These are phyloP conservation scores for Platygyra sinensis DNA, from an alignment of 64 coral and sea anemone genomes.

Conservation along the genomic window DNA sequence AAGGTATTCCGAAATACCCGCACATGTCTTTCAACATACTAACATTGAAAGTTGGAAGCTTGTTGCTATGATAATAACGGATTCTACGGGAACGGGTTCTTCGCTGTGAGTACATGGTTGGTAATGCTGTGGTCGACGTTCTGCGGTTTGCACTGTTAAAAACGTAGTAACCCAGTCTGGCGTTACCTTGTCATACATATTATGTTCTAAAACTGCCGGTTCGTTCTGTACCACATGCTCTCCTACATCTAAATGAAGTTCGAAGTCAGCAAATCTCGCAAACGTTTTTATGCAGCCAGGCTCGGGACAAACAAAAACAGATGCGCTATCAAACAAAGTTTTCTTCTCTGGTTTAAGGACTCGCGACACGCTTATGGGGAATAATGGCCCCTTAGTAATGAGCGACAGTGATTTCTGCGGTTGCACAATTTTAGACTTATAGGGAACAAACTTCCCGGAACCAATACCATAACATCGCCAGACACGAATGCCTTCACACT, in stretches of 20 bases:
- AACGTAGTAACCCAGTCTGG: conserved; percentile 54
- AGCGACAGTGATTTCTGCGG: conserved; percentile 49
- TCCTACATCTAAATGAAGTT: too few relatives aligned
- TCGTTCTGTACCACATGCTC: too few relatives aligned
- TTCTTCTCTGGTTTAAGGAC: too few relatives aligned
- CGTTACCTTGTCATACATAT: conserved; percentile 52
- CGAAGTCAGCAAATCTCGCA: too few relatives aligned
- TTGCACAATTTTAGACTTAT: conserved; percentile 26
- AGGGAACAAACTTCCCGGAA: conserved; percentile 61
- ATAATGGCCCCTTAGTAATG: conserved; percentile 51
- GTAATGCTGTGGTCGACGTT: neutral
- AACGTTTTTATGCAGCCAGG: too few relatives aligned
- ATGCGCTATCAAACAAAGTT: too few relatives aligned
- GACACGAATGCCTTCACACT: conserved; percentile 43
- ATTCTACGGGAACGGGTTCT: conserved; percentile 33
- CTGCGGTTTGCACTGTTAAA: conserved; percentile 52
- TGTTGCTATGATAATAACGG: conserved; percentile 40
- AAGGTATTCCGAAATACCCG: conserved; percentile 55
- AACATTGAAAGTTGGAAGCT: conserved; percentile 49
- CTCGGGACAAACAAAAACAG: too few relatives aligned
- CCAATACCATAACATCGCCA: too few relatives aligned
- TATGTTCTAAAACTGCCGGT: too few relatives aligned
- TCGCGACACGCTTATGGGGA: too few relatives aligned
- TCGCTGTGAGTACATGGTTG: conserved; percentile 47
- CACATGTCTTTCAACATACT: conserved; percentile 56